Base-by-base conservation (phyloP, 2,888 invertebrate genomes). In the Periphyllus acericola region DNA sequence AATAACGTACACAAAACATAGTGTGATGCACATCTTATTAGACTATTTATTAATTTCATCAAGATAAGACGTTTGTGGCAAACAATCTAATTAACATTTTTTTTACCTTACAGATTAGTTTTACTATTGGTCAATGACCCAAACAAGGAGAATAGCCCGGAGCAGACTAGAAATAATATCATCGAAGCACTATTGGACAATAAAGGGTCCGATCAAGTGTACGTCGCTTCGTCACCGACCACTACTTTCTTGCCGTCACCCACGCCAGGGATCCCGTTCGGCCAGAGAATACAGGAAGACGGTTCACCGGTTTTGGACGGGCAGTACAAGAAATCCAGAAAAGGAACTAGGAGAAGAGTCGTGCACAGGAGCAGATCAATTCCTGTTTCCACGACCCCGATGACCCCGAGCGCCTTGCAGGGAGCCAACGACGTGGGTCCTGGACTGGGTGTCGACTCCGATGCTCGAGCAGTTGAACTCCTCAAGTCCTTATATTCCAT, bases 401-500 rank as follows among this genome's bases (percentile, higher is more conserved):
- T 89, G 89, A 88, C 89, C 34, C 86, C 89, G 19, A 71, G 72
- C 76, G 46, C 83, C 17, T 85, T 83, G 68, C 88, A 89, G 25
- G 79, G 75, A 11, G 89, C 89, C 46, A 89, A 88, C 86, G 74
- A 89, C 72, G 81, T 81, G 6, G 32, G 75, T 66, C 83, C 84
- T 5, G 89, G 88, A 36, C 83, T 90, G 40, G 89, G 90, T 90
- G 91, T 91, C 91, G 93, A 90, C 84, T 94, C 96, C 25, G 96
- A 96, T 91, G 94, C 94, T 36, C 93, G 96, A 91, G 96, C 96
- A 25, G 92, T 97, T 90, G 96, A 96, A 92, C 92, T 97, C 90
- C 93, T 97, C 91, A 94, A 96, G 92, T 96, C 96, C 89, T 93
- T 97, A 89, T 97, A 96, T 92, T 94, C 95, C 89, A 94, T 97